These are phyloP conservation scores for Lypha dubia DNA, from an alignment of 2,888 invertebrate species.

Conservation along the genomic window DNA sequence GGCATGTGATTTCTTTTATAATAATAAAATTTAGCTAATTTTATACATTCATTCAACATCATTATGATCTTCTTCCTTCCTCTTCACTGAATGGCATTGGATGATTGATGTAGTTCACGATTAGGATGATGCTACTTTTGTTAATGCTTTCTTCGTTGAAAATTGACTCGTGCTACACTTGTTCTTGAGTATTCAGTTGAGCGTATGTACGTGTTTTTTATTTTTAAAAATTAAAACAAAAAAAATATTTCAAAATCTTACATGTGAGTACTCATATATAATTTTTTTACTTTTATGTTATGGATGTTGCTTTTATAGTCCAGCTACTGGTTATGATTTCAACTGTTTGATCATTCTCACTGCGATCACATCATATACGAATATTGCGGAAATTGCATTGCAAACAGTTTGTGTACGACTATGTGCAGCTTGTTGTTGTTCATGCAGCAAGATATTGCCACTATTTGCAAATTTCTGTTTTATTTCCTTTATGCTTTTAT, in stretches of 20 bases:
- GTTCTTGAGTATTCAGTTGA: conserved; percentile 28
- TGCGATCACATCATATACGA: conserved; percentile 28
- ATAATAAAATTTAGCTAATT: too few species aligned
- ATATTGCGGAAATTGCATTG: conserved; percentile 66
- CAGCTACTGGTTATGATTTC: conserved; percentile 63
- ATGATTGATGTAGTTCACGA: conserved; percentile 39
- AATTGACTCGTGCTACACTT: conserved; percentile 50
- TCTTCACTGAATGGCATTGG: conserved; percentile 42
- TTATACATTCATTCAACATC: not conserved
- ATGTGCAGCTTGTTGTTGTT: conserved; percentile 4
- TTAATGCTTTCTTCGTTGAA: not conserved
- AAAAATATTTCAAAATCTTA: conserved; percentile 26
- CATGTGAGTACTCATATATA: conserved; percentile 12
- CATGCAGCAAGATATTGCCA: not conserved
- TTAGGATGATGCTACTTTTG: conserved; percentile 24
- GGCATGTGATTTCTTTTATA: too few species aligned
- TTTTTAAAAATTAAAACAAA: not conserved
- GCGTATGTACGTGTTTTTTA: conserved; percentile 22
- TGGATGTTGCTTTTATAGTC: conserved; percentile 37
- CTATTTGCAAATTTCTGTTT: conserved; percentile 16
- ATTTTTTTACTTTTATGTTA: conserved; percentile 15
- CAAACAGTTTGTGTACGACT: conserved; percentile 28
- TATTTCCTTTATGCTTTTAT: conserved; percentile 8
- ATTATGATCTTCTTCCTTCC: not conserved
- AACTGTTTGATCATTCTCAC: conserved; percentile 37